Evolutionary conservation across 2,797 vertebrate genomes (phyloP).

Genomic region (Phrynocephalus guinanensis): DNA sequence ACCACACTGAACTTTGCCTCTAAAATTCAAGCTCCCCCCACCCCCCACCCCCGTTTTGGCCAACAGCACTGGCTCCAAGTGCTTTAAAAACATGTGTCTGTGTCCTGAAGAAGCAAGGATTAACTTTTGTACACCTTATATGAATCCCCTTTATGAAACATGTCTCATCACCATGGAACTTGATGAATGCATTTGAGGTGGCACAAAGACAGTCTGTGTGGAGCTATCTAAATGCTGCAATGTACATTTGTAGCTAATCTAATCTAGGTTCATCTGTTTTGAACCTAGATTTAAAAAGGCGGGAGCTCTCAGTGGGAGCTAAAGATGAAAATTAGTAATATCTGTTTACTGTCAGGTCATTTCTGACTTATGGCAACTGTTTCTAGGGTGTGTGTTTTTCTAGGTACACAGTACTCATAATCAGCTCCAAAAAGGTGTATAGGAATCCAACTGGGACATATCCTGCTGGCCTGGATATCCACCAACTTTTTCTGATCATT

Average conservation of each 20-base stretch:
- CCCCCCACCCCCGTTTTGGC: neutral
- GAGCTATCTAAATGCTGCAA: neutral
- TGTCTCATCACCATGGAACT: neutral
- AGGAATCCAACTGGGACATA: no score
- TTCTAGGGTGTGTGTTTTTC: no score
- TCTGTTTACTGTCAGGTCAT: no score
- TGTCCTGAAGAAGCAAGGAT: no score
- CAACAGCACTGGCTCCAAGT: neutral
- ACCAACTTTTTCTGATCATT: neutral
- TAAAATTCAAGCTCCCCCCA: neutral
- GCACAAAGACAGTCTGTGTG: neutral
- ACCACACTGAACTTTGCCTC: neutral
- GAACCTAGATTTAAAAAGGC: neutral
- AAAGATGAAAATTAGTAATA: neutral
- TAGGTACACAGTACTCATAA: no score
- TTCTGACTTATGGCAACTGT: no score
- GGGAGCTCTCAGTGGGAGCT: neutral
- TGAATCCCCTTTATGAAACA: neutral
- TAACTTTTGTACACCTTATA: neutral
- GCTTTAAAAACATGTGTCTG: no score
- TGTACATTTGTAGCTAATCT: neutral
- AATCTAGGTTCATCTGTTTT: neutral
- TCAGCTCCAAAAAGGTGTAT: neutral
- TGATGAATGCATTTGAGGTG: neutral
- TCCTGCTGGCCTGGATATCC: neutral